These are phyloP conservation scores for Onchidella celtica DNA, from an alignment of 2,888 invertebrate species.

Conservation along the genomic window DNA sequence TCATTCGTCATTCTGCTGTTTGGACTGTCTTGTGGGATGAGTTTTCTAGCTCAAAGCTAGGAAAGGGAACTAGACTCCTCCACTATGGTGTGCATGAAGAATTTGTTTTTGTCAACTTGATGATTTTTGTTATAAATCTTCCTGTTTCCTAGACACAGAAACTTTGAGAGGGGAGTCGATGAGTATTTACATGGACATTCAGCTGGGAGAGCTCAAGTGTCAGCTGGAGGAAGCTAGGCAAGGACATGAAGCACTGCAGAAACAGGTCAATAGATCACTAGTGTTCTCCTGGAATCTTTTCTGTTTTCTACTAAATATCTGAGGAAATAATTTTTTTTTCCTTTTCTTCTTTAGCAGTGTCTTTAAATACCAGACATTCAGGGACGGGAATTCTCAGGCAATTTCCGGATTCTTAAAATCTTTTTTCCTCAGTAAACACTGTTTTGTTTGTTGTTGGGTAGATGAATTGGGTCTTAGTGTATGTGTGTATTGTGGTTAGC, in stretches of 20 bases:
- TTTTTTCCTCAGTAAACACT: no score
- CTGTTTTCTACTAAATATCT: neutral
- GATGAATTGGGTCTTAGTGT: no score
- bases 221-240: conserved; percentile 50
- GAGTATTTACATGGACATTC: conserved; percentile 49
- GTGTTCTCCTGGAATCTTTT: neutral
- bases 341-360: neutral
- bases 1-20: no score
- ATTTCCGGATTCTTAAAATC: no score
- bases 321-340: neutral
- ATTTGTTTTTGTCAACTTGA: neutral
- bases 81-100: no score
- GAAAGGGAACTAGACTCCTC: no score
- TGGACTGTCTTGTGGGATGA: no score
- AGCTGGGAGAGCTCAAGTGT: conserved; percentile 55
- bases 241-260: conserved; percentile 52
- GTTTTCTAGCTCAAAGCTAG: no score
- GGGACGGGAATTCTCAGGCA: no score
- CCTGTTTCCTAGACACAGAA: neutral
- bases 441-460: no score
- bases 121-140: neutral
- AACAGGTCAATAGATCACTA: conserved; percentile 43
- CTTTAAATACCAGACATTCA: no score
- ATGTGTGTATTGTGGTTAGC: no score
- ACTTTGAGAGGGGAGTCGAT: conserved; percentile 4